Base-by-base conservation (phyloP, 2,113 vertebrate genomes). In the Cavia porcellus region DNA sequence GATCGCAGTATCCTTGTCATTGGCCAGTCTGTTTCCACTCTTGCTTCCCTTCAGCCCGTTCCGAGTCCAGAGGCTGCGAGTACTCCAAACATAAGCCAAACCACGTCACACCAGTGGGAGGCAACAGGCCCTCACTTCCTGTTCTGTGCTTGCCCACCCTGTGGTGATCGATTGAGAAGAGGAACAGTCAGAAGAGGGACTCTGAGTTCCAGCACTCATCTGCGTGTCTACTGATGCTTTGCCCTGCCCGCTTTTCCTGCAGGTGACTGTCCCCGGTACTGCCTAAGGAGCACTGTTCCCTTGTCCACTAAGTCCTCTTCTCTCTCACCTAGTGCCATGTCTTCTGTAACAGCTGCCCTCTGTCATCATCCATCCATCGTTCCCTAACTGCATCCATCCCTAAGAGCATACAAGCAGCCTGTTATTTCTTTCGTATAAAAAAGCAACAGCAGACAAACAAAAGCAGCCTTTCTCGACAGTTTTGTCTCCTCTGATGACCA, bases 121-220 rank as follows among this genome's bases (percentile, higher is more conserved):
- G 13, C 32, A 52, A 38, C 35, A 61, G 30, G 2, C 61, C 45
- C 14, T 57, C 6, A 2, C 28, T 66, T 90, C n/a, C 72, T 59
- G 10, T 22, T 66, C 28, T 19, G 1, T 10, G 75, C 50, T 14
- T 0, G 19, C 12, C 62, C 57, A 11, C 1, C 19, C 30, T 30
- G 20, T 1, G 59, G 52, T 19, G 6, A 30, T 52, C 19, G 52
- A 24, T 14, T 12, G 45, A 77, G 57, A 70, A 52, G 79, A 0
- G 0, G 28, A 24, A 28, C 13, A 66, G 17, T 55, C 0, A 0
- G 47, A 50, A 50, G 32, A 42, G n/a, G 19, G 5, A 38, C 28
- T 15, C 0, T 1, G 42, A 75, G 17, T 52, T 72, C 59, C 0
- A 0, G 38, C 10, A 0, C 15, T 64, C 32, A 0, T 30, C 28